These are phyloP conservation scores for Drosophila ercepeae DNA, from an alignment of 1,140 invertebrate species.

Conservation along the genomic window DNA sequence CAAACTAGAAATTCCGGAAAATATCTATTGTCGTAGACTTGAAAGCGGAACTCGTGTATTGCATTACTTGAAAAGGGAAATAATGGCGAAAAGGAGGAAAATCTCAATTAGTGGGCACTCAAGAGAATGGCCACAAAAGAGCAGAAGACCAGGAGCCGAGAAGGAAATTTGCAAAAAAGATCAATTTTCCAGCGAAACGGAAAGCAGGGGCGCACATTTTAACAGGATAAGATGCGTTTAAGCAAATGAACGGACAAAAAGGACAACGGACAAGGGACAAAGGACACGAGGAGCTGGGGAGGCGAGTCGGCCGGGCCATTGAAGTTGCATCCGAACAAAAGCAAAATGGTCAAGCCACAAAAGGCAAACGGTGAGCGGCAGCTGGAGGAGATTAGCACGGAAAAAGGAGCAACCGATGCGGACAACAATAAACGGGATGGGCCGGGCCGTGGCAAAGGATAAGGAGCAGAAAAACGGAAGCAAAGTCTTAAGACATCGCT, in stretches of 20 bases:
- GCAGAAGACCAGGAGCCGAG: conserved; percentile 40
- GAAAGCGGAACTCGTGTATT: conserved; percentile 51
- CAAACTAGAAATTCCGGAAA: conserved; percentile 2
- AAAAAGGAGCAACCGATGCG: conserved; percentile 24
- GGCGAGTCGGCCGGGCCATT: conserved; percentile 26
- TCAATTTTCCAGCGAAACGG: conserved; percentile 66
- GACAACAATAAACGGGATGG: conserved; percentile 14
- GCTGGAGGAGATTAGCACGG: conserved; percentile 52
- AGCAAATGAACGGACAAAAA: conserved; percentile 67
- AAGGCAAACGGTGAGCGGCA: conserved; percentile 62
- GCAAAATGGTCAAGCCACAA: conserved; percentile 73
- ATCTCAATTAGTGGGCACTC: conserved; percentile 61
- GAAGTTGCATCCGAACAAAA: conserved; percentile 31
- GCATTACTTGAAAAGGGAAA: conserved; percentile 25
- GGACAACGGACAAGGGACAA: conserved; percentile 43
- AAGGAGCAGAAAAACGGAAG: conserved; percentile 18
- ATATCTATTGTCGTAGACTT: conserved; percentile 25
- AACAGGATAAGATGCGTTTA: conserved; percentile 73
- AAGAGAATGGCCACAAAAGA: conserved; percentile 20
- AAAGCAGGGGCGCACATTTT: conserved; percentile 51
- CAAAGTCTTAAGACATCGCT: conserved; percentile 35
- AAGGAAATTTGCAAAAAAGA: conserved; percentile 70
- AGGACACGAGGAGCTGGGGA: conserved; percentile 15
- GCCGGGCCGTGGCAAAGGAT: neutral
- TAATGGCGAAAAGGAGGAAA: conserved; percentile 41